Evolutionary conservation across 2,797 vertebrate species (phyloP), one percentile per base, ranked within the genome.

Genomic region (Pantherophis vulpinus): DNA sequence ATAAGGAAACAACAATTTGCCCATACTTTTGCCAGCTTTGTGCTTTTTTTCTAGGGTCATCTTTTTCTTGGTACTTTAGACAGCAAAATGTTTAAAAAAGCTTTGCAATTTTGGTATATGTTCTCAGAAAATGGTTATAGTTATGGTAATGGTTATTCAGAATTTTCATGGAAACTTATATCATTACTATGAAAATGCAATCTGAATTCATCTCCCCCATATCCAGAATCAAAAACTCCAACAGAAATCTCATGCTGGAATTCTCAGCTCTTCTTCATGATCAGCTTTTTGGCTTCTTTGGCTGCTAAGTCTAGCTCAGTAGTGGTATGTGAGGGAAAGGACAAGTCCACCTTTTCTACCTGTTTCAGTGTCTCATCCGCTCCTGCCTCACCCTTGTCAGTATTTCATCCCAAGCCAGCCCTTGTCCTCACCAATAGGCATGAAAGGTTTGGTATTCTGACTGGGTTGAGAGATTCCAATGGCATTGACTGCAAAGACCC

Each of bases 391-490:
- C 29, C 18, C 32, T 16, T 4, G 29, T 25, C 47, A 11, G 11
- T 13, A 2, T 9, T 66, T 29, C 20, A 25, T 7, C 63, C 23
- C 2, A 7, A 12, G 14, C 54, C n/a, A 86, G 2, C 25, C 13
- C 12, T 6, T 42, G n/a, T 9, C 60, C 95, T 95, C 95, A 99
- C 99, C 99, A 0, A 99, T 99, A 60, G 99, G 98, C 98, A 99
- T 99, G 97, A 99, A 99, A 96, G 99, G 98, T 95, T 98, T 98
- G 5, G 98, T 98, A 97, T 93, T 98, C 14, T 66, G 91, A 47
- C 98, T 99, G 96, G 99, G 98, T 97, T 98, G 98, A 4, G 98
- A 99, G 93, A 98, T 89, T 0, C 99, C 99, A 0, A 99, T 99
- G 95, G 97, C 95, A 0, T 99, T 99, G 96, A 99, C 98, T 0